Evolutionary conservation across 2,888 invertebrate genomes (phyloP), one percentile per base, ranked within the genome.

Genomic region (Limnephilus auricula): DNA sequence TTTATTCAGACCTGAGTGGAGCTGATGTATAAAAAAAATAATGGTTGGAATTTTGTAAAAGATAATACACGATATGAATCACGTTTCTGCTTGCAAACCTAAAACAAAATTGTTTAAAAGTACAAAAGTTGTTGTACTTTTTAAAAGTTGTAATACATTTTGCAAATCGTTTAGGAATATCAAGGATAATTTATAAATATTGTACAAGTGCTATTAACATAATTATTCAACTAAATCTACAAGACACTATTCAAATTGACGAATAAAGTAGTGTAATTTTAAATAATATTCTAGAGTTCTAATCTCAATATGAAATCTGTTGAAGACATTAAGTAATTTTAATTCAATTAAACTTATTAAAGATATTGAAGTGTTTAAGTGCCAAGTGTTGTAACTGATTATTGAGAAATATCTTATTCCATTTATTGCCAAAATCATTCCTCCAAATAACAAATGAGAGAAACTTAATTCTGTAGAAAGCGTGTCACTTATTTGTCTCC

Each of bases 401-500:
- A 82, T n/a, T n/a, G 82, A 34, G 82, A 82, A 82, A 82, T 34
- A 34, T 32, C 37, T 82, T n/a, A 82, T 82, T 4, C 37, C 18
- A 82, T 82, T 82, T 82, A 25, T 9, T 65, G 65, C 65, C 25
- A 82, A 82, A 82, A 34, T 82, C 25, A 32, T 82, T 31, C 34
- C 82, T 82, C 15, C 34, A 82, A 34, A 82, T 82, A 82, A 82
- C 32, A 34, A 37, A 82, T 32, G 37, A 34, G 25, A 82, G 82
- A 85, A 40, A 65, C 65, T 65, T 65, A n/a, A 65, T 65, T 85
- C 40, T 25, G 85, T 45, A 40, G 45, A 85, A 45, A 45, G 15
- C 40, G 40, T n/a, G 85, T 30, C 13, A 85, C 85, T 85, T 85
- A 85, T 45, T 85, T 82, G 85, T 85, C 37, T 10, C n/a, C n/a